These are phyloP conservation scores for Nymphalis io DNA, from an alignment of 1,140 invertebrate genomes.

Conservation along the genomic window DNA sequence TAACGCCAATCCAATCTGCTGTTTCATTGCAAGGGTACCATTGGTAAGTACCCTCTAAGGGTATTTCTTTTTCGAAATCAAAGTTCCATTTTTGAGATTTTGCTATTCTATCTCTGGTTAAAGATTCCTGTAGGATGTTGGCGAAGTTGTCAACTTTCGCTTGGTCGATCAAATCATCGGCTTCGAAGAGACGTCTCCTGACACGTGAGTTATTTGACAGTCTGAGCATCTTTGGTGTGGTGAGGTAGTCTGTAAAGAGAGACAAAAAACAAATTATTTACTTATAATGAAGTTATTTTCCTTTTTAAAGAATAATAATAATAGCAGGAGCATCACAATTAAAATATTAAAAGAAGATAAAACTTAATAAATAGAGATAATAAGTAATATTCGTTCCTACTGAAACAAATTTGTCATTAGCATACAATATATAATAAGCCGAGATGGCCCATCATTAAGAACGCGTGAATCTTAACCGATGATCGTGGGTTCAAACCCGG, in stretches of 20 bases:
- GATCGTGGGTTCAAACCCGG: no score
- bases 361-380: no score
- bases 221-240: conserved; percentile 55
- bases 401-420: no score
- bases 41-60: conserved; percentile 50
- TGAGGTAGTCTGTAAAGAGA: conserved; percentile 58
- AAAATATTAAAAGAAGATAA: no score
- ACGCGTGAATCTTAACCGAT: no score
- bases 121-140: conserved; percentile 55
- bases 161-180: conserved; percentile 45
- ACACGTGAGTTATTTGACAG: conserved; percentile 42
- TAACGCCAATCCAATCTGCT: conserved; percentile 45
- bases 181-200: conserved; percentile 51
- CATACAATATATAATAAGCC: no score
- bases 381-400: no score
- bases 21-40: conserved; percentile 42
- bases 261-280: neutral
- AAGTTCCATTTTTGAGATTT: conserved; percentile 60
- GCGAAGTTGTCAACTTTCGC: conserved; percentile 53
- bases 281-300: neutral
- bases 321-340: no score
- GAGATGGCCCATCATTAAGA: no score
- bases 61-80: conserved; percentile 57
- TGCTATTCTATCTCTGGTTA: conserved; percentile 40
- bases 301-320: no score